A percentile compares a stretch with the other conserved stretches of the same genome.
These are phyloP conservation scores for Araneus ventricosus DNA, from an alignment of 1,140 invertebrate genomes.

Conservation along the genomic window DNA sequence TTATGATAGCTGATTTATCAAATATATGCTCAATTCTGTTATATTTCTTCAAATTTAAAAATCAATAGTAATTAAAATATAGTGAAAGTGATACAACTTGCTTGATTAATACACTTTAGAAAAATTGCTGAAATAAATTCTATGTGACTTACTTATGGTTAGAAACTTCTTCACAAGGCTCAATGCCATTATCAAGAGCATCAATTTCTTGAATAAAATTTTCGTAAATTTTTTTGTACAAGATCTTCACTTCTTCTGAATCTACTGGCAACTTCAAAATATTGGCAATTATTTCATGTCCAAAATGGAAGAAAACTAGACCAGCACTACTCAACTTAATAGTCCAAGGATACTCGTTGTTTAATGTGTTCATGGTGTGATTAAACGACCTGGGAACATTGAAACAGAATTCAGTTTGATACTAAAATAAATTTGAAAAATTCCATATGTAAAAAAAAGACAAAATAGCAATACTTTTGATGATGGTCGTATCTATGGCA, in stretches of 20 bases:
- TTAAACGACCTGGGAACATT: conserved; percentile 84
- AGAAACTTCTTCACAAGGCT: conserved; percentile 86
- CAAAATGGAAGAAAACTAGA: conserved; percentile 95
- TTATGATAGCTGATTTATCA: too few species aligned
- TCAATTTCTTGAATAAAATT: conserved; percentile 96
- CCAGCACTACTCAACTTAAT: conserved; percentile 96
- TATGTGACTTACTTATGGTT: conserved; percentile 82
- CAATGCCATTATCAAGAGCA: conserved; percentile 97
- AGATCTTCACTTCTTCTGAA: conserved; percentile 80
- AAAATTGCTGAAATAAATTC: not conserved
- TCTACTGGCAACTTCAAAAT: conserved; percentile 77
- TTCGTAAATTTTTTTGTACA: conserved; percentile 94
- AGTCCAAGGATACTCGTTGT: conserved; percentile 82
- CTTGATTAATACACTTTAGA: too few species aligned
- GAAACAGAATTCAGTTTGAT: not conserved
- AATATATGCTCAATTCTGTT: too few species aligned
- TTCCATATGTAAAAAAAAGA: conserved; percentile 44
- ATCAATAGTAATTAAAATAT: too few species aligned
- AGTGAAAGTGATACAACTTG: too few species aligned
- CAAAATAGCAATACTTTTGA: conserved; percentile 84
- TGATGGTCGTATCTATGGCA: conserved; percentile 96
- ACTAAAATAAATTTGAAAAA: not conserved
- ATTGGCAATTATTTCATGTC: conserved; percentile 87
- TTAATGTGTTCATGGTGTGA: conserved; percentile 84
- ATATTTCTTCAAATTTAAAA: too few species aligned